Conservation (phyloP, 2,888 invertebrate species). For the Ectropis crepuscularia region DNA sequence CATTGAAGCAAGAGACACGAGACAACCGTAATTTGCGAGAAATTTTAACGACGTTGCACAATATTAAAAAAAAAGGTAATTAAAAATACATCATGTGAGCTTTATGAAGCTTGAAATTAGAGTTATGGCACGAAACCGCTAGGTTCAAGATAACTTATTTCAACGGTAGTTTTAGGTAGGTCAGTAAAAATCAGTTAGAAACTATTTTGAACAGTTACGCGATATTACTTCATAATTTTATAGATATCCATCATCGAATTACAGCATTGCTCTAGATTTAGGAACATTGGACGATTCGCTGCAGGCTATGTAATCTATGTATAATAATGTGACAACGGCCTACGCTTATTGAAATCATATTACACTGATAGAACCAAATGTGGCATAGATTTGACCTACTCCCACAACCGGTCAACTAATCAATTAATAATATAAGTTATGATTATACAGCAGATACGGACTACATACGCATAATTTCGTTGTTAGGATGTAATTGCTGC, state of each 20-base stretch:
- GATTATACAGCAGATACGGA: background rate
- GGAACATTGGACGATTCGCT: conserved; percentile 24
- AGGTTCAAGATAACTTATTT: conserved; percentile 16
- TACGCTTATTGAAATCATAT: conserved; percentile 29
- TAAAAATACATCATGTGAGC: conserved; percentile 28
- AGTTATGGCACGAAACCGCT: conserved; percentile 28
- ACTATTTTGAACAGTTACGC: conserved; percentile 12
- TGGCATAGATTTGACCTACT: conserved; percentile 30
- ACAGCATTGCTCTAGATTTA: conserved; percentile 32
- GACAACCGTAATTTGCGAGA: conserved; percentile 26
- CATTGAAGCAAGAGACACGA: conserved; percentile 9
- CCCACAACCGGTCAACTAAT: conserved; percentile 20
- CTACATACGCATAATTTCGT: background rate
- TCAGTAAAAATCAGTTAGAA: background rate
- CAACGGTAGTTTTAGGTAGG: conserved; percentile 13
- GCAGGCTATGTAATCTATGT: conserved; percentile 19
- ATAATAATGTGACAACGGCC: conserved; percentile 28
- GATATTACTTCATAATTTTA: conserved; percentile 22
- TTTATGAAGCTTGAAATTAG: conserved; percentile 35
- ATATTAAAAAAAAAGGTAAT: conserved; percentile 27
- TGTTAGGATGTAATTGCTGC: too few species aligned
- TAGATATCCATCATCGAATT: conserved; percentile 27
- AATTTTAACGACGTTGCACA: conserved; percentile 31
- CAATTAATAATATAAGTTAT: conserved; percentile 7
- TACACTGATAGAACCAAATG: conserved; percentile 21